Base-by-base conservation (phyloP, 1,140 invertebrate genomes). In the Neomicropteryx cornuta region DNA sequence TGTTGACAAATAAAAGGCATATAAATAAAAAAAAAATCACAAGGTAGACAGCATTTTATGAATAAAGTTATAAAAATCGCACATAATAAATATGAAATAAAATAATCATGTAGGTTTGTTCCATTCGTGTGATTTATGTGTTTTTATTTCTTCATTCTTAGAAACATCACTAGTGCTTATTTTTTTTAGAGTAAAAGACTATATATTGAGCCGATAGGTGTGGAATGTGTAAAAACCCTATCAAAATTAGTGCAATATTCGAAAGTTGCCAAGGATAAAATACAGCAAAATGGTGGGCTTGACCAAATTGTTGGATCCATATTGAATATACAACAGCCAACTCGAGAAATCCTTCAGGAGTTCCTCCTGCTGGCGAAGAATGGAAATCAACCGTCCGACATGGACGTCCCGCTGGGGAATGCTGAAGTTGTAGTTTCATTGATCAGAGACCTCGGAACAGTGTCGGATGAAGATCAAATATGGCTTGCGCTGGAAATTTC, bases 281-380 rank as follows among this genome's bases (percentile, higher is more conserved):
- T 42, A 6, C 39, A 39, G 2, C 18, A 22, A 20, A 40, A 44
- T 5, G 42, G 33, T 24, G 33, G 40, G 20, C 44, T 44, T 14
- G 39, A 44, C n/a, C 36, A 20, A 1, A 44, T 47, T n/a, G 43
- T 42, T 30, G 39, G 35, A 17, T 42, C 31, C 18, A 44, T 42
- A 43, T 37, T 47, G n/a, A 36, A 33, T 19, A 44, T 68, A 14
- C 55, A 50, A 8, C 27, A 46, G 5, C 60, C 66, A 3, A 47
- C 56, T 0, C 43, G 47, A 13, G 35, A 44, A 6, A 33, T 70
- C 5, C 38, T 71, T 11, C 48, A 62, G 35, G 51, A 56, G 19
- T 52, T 66, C 21, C 49, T 68, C 20, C 40, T 48, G 23, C 48
- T 69, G 53, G 62, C 60, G 1, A 63, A 55, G 38, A 58, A 64